Conservation (phyloP, 2,113 vertebrate genomes). For the Zosterops japonicus region DNA sequence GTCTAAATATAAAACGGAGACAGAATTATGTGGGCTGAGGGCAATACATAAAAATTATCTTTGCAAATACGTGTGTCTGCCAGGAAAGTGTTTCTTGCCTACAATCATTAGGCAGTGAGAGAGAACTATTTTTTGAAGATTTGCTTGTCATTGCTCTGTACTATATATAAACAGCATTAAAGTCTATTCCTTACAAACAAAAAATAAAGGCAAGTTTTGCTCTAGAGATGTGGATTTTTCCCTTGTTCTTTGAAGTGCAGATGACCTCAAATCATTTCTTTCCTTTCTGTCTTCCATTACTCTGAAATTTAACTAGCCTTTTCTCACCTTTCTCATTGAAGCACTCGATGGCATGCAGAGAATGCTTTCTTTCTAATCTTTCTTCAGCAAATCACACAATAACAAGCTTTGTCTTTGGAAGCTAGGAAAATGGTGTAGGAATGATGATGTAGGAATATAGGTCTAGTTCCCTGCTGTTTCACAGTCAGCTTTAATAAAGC, state of each 20-base stretch:
- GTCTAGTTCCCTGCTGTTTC: not conserved
- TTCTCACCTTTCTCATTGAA: not conserved
- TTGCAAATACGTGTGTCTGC: not conserved
- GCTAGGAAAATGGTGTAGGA: not conserved
- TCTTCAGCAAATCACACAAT: not conserved
- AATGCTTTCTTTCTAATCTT: constrained; percentile 10
- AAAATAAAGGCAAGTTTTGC: not conserved
- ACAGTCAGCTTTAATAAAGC: not conserved
- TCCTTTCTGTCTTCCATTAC: not conserved
- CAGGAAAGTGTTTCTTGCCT: not conserved
- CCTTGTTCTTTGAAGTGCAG: not conserved
- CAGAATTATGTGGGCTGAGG: not conserved
- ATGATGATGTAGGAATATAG: not conserved
- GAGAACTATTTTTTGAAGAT: not conserved
- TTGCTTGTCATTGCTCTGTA: not conserved
- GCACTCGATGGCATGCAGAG: not conserved
- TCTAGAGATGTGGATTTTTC: not conserved
- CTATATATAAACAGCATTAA: not conserved
- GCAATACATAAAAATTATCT: not conserved
- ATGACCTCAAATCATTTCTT: not conserved
- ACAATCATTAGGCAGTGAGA: not conserved
- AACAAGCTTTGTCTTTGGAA: not conserved
- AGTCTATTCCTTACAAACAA: not conserved
- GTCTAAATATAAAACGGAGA: not conserved
- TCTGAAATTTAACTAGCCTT: not conserved